Percentiles rank a stretch among this genome's conserved stretches.
Evolutionary conservation across 2,797 vertebrate genomes (phyloP).

Genomic region (Acridotheres tristis): DNA sequence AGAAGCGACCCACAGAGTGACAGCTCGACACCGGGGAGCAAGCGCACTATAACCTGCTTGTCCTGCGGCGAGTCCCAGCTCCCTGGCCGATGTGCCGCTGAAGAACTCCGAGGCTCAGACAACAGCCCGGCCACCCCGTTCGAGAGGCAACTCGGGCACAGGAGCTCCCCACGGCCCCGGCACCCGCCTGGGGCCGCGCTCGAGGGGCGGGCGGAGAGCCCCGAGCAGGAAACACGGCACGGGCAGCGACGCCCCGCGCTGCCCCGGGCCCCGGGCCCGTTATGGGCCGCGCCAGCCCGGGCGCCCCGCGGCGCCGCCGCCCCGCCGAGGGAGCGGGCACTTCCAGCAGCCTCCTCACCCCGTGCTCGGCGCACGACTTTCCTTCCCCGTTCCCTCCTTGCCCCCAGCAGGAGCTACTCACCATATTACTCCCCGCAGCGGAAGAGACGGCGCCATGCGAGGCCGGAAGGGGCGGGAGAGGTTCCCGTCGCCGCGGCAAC

Average conservation of each 20-base stretch:
- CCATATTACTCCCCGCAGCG: slow-evolving; percentile 55
- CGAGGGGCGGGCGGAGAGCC: not conserved
- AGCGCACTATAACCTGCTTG: accelerated
- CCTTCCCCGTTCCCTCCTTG: not conserved
- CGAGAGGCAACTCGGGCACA: not conserved
- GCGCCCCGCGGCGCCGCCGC: not conserved
- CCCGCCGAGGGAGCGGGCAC: not conserved
- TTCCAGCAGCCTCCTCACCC: not conserved
- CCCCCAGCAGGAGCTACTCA: not conserved
- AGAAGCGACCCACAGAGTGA: not conserved
- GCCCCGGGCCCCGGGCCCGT: not conserved
- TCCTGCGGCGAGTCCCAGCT: not conserved
- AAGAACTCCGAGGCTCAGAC: not conserved
- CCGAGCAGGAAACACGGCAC: not conserved
- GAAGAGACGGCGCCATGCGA: slow-evolving; percentile 56
- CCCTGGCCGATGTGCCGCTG: not conserved
- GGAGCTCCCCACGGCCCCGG: not conserved
- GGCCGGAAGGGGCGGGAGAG: slow-evolving; percentile 38
- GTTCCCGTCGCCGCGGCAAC: slow-evolving; percentile 5
- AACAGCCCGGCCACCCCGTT: not conserved
- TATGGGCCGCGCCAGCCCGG: not conserved
- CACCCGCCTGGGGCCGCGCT: not conserved
- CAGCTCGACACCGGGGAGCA: accelerated
- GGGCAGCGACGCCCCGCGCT: not conserved
- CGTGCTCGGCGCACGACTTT: accelerated